Conservation (phyloP, 2,797 vertebrate species). For the Cynodonichthys magdalenae region DNA sequence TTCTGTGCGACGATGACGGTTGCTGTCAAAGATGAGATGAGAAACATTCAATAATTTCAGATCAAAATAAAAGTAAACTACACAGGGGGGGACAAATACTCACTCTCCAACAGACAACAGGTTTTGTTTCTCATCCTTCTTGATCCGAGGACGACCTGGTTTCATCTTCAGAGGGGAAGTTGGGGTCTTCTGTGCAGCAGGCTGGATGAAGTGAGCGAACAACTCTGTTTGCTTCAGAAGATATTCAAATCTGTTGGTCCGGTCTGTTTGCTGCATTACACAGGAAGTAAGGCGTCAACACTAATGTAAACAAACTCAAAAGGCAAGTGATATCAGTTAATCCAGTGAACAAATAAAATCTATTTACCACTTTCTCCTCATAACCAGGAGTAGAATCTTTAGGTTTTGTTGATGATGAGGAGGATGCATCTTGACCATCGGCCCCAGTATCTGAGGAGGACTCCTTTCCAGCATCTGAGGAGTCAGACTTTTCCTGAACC, state of each 20-base stretch:
- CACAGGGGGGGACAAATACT: constrained; percentile 68
- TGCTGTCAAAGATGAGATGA: constrained; percentile 74
- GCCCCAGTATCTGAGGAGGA: constrained; percentile 76
- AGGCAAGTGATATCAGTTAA: not conserved
- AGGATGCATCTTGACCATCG: constrained; percentile 84
- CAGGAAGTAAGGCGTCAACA: constrained; percentile 7
- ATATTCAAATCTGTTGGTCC: constrained; percentile 98
- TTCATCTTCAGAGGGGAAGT: constrained; percentile 99
- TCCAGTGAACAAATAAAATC: not conserved
- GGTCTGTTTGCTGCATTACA: constrained; percentile 89
- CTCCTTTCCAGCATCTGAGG: constrained; percentile 76
- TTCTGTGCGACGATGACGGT: constrained; percentile 95
- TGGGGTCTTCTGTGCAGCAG: constrained; percentile 97
- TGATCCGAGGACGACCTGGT: constrained; percentile 94
- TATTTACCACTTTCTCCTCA: constrained; percentile 97
- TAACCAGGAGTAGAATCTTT: constrained; percentile 87
- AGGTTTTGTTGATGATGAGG: constrained; percentile 83
- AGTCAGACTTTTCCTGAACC: constrained; percentile 76
- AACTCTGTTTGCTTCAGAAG: constrained; percentile 97
- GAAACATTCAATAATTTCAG: not conserved
- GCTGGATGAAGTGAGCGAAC: constrained; percentile 99
- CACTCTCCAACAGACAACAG: constrained; percentile 95
- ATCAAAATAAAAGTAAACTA: not conserved
- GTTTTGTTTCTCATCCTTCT: constrained; percentile 98
- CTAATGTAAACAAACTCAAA: not conserved